Base-by-base conservation (phyloP, 2,888 invertebrate species). In the Blera fallax region DNA sequence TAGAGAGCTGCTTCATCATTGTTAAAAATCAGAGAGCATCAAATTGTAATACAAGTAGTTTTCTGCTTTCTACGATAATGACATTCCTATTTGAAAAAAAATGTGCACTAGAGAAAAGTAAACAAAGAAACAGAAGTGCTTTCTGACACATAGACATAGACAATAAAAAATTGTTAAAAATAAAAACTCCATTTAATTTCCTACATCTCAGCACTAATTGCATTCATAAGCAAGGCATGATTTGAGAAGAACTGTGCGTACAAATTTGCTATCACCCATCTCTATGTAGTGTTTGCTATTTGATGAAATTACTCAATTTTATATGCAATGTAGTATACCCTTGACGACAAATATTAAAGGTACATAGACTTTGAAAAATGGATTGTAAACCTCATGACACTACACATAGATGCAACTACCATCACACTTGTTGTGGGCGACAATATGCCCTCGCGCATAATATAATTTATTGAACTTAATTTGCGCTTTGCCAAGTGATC, bases 11-110 rank as follows among this genome's bases (percentile, higher is more conserved):
- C 48, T 60, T 52, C 60, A 54, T 37, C 60, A 83, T 83, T 83
- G 78, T 83, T 78, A 11, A 78, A 73, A 83, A 69, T 56, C 83
- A 78, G 78, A 73, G 83, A 83, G 60, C 83, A 78, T 73, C 64
- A 73, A 83, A 77, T 62, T 73, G 78, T 73, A 83, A 83, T 54
- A 18, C 54, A 67, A 78, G 78, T 69, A 64, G 48, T 52, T 67
- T 37, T 69, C 40, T 73, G 67, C 83, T 83, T 83, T 83, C 83
- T 78, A 60, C 73, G 78, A 34, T 73, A 72, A 73, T 83, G 78
- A 78, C 83, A 78, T 78, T 83, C 65, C 34, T 10, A 34, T 74
- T 50, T 45, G 58, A 56, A 27, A 34, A 21, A 40, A 45, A 18
- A 24, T n/a, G 18, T 7, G 10, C 14, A 11, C 14, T 1, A 43